Conservation (phyloP, 1,140 invertebrate genomes). For the Neotoxoptera formosana region DNA sequence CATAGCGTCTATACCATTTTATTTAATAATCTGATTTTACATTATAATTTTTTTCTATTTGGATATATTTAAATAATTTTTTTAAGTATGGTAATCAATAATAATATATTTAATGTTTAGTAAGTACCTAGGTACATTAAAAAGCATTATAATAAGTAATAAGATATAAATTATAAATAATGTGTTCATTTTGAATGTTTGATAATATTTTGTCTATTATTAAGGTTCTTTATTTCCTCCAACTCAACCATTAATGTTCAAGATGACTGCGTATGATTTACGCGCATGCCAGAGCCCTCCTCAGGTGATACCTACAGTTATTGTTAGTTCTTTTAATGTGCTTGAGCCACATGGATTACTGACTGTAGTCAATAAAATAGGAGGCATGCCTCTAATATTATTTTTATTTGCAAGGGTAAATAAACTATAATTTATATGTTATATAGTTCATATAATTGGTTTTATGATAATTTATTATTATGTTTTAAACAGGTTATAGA, state of each 20-base stretch:
- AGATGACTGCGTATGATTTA: conserved; percentile 56
- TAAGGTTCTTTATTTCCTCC: conserved; percentile 57
- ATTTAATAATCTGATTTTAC: neutral
- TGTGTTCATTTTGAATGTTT: neutral
- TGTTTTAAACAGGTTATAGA: conserved; percentile 39
- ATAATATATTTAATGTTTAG: neutral
- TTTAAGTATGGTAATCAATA: neutral
- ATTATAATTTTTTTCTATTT: neutral
- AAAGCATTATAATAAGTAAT: neutral
- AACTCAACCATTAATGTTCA: conserved; percentile 51
- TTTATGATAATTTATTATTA: neutral
- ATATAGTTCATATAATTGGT: neutral
- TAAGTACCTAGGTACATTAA: neutral
- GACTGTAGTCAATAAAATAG: conserved; percentile 45
- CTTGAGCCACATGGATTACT: conserved; percentile 49
- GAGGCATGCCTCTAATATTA: conserved; percentile 53
- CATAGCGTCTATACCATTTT: neutral
- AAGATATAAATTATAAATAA: neutral
- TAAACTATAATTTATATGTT: neutral
- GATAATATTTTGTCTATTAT: conserved; percentile 12
- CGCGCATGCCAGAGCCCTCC: conserved; percentile 43
- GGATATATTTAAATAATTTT: neutral
- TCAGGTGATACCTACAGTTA: conserved; percentile 43
- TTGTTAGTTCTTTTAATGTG: conserved; percentile 47
- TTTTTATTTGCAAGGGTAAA: conserved; percentile 58